Conservation (phyloP, 2,113 vertebrate genomes). For the Diglossa brunneiventris region DNA sequence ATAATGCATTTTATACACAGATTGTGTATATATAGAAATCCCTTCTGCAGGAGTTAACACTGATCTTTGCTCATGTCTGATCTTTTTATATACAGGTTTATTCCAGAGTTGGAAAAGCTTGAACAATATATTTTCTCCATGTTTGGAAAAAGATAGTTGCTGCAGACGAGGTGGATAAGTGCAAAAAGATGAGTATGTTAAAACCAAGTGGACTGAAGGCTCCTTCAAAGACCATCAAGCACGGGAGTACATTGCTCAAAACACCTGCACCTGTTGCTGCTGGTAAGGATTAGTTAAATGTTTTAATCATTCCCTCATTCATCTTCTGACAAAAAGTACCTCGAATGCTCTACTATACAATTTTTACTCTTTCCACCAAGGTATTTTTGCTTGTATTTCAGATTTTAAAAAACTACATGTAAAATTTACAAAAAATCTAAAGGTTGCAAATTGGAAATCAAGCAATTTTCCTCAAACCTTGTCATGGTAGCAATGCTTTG, state of each 20-base stretch:
- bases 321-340: neutral
- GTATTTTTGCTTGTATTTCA: neutral
- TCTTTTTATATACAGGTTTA: slow-evolving; percentile 68
- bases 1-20: neutral
- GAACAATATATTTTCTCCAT: slow-evolving; percentile 64
- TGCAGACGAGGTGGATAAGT: neutral
- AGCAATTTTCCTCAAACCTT: neutral
- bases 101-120: slow-evolving; percentile 26
- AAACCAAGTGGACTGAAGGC: slow-evolving; percentile 93
- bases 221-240: slow-evolving; percentile 88
- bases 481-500: neutral
- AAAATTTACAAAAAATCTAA: neutral
- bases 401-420: neutral
- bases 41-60: neutral
- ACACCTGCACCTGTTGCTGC: slow-evolving; percentile 66
- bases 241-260: slow-evolving; percentile 77
- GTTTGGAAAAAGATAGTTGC: slow-evolving; percentile 69
- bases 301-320: neutral
- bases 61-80: neutral
- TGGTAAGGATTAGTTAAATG: slow-evolving; percentile 64
- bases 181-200: slow-evolving; percentile 87
- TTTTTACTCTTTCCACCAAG: neutral
- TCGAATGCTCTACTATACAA: neutral
- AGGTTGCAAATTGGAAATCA: neutral
- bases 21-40: neutral